Evolutionary conservation across 2,888 invertebrate species (phyloP).

Genomic region (Gortyna flavago): DNA sequence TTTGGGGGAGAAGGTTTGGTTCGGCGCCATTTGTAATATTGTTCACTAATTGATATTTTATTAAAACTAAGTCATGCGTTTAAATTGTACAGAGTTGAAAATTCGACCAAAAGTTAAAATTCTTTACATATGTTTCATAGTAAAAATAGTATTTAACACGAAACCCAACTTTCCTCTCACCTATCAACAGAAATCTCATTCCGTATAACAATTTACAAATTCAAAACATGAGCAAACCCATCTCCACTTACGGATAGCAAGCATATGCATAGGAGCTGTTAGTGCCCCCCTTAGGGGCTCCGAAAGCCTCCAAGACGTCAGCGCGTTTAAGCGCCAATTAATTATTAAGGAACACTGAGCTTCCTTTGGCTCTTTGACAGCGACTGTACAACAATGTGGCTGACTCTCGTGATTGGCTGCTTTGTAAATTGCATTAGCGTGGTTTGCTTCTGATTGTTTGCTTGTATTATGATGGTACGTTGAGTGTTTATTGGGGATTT

Average conservation of each 20-base stretch:
- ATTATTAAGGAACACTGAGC: conserved; percentile 87
- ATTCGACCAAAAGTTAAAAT: neutral
- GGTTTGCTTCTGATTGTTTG: conserved; percentile 74
- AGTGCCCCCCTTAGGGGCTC: conserved; percentile 80
- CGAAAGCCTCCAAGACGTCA: conserved; percentile 87
- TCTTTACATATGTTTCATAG: neutral
- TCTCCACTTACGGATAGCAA: conserved; percentile 73
- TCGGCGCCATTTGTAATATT: too few relatives aligned
- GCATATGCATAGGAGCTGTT: conserved; percentile 84
- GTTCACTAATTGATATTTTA: conserved; percentile 11
- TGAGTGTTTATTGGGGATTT: conserved; percentile 36
- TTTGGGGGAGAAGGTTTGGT: neutral
- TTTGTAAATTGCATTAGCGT: conserved; percentile 86
- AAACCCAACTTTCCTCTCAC: conserved; percentile 18
- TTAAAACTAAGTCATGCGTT: neutral
- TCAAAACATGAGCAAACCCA: conserved; percentile 73
- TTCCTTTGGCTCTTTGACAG: conserved; percentile 89
- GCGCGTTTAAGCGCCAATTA: conserved; percentile 89
- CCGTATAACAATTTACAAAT: conserved; percentile 66
- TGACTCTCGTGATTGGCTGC: conserved; percentile 86
- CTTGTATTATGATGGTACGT: conserved; percentile 42
- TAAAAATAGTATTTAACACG: neutral
- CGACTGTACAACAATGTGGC: conserved; percentile 87
- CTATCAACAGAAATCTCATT: conserved; percentile 59
- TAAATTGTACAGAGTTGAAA: neutral